Evolutionary conservation across 1,140 invertebrate genomes (phyloP).

Genomic region (Diachasmimorpha longicaudata): DNA sequence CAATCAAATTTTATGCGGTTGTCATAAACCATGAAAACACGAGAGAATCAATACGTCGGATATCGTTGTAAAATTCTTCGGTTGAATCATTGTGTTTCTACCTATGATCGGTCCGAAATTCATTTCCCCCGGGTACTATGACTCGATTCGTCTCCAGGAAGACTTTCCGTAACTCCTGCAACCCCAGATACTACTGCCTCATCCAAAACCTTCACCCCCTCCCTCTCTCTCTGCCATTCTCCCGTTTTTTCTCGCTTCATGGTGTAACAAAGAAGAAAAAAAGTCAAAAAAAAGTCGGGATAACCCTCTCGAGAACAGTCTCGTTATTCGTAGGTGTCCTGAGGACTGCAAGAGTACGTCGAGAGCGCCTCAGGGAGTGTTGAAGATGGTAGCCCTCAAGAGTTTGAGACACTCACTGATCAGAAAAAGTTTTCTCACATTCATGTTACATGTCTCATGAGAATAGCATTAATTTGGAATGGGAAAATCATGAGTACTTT

Average conservation of each 20-base stretch:
- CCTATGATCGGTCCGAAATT: constrained; percentile 53
- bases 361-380: constrained; percentile 12
- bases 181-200: constrained; percentile 22
- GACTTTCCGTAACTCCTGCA: constrained; percentile 22
- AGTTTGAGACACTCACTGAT: neutral
- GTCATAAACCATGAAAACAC: too few species aligned
- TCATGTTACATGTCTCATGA: neutral
- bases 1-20: too few species aligned
- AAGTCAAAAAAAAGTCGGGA: constrained; percentile 32
- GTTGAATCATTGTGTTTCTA: constrained; percentile 4
- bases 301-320: constrained; percentile 46
- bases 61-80: neutral
- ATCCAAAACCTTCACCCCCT: neutral
- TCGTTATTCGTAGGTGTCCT: constrained; percentile 29
- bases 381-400: neutral
- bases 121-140: constrained; percentile 57
- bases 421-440: neutral
- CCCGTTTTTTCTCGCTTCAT: neutral
- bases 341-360: constrained; percentile 17
- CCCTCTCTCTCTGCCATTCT: constrained; percentile 15
- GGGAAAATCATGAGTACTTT: neutral
- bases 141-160: constrained; percentile 50
- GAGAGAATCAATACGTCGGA: neutral
- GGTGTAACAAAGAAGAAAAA: neutral
- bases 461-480: constrained; percentile 7